Percentiles rank a stretch among this genome's conserved stretches.
phyloP scores from a whole-genome alignment of 2,113 vertebrate species.

The Notechis scutatus region DNA sequence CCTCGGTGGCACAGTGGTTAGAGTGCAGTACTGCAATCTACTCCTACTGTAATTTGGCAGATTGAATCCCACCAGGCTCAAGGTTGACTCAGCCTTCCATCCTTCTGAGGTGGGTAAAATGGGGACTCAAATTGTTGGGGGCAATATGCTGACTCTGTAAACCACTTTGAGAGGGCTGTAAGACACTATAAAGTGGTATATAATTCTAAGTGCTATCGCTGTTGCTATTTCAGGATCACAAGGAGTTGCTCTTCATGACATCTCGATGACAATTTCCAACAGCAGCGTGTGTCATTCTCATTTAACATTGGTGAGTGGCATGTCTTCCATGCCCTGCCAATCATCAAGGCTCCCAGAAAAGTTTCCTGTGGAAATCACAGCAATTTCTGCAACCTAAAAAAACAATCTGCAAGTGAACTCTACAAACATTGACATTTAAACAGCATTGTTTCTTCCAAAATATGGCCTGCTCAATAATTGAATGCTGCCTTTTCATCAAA shows the following conservation, averaged over 20 bases:
- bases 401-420: background rate
- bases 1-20: no score
- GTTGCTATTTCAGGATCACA: background rate
- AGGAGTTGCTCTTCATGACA: background rate
- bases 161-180: no score
- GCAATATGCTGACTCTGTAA: no score
- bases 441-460: background rate
- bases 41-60: no score
- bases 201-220: no score
- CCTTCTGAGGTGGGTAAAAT: no score
- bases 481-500: background rate
- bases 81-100: no score
- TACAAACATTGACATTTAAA: background rate
- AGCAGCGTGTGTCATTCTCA: background rate
- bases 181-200: no score
- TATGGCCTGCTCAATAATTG: background rate
- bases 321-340: background rate
- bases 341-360: background rate
- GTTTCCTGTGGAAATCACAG: background rate
- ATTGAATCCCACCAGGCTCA: no score
- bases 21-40: no score
- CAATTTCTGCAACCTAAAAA: background rate
- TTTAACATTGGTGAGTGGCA: background rate
- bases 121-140: no score
- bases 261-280: background rate